Evolutionary conservation across 2,888 invertebrate genomes (phyloP).

Genomic region (Marronus borbonicus): DNA sequence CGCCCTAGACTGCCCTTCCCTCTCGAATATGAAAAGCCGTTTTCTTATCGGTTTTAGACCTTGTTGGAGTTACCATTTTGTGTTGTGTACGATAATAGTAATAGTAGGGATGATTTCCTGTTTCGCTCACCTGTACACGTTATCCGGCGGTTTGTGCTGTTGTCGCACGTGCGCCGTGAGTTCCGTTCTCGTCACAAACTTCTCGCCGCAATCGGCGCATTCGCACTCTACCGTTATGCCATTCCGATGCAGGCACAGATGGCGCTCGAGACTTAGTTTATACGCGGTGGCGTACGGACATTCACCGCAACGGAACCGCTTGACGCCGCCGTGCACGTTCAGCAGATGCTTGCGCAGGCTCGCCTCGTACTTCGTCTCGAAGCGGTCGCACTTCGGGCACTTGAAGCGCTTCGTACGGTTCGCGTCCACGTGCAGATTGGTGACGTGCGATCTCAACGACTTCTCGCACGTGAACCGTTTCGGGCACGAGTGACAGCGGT

Average conservation of each 20-base stretch:
- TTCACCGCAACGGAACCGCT: background rate
- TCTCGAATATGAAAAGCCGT: no score
- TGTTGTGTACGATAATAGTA: no score
- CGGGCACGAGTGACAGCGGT: background rate
- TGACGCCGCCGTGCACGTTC: slow-evolving; percentile 1
- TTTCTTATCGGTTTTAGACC: no score
- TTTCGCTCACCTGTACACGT: background rate
- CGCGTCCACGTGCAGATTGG: background rate
- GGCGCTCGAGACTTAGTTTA: background rate
- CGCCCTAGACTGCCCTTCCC: no score
- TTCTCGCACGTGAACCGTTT: background rate
- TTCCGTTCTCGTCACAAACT: background rate
- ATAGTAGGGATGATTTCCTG: no score
- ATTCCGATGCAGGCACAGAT: background rate
- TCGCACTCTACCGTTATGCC: background rate
- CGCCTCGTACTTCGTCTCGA: background rate
- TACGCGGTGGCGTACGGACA: background rate
- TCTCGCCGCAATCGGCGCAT: background rate
- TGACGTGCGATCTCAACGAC: background rate
- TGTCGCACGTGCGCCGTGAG: background rate
- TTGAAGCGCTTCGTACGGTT: background rate
- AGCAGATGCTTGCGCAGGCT: background rate
- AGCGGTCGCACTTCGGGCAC: slow-evolving; percentile 4
- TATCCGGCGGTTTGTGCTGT: background rate
- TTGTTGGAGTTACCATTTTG: no score